Evolutionary conservation across 2,113 vertebrate species (phyloP), one percentile per base, ranked within the genome.

Genomic region (Chionis minor): DNA sequence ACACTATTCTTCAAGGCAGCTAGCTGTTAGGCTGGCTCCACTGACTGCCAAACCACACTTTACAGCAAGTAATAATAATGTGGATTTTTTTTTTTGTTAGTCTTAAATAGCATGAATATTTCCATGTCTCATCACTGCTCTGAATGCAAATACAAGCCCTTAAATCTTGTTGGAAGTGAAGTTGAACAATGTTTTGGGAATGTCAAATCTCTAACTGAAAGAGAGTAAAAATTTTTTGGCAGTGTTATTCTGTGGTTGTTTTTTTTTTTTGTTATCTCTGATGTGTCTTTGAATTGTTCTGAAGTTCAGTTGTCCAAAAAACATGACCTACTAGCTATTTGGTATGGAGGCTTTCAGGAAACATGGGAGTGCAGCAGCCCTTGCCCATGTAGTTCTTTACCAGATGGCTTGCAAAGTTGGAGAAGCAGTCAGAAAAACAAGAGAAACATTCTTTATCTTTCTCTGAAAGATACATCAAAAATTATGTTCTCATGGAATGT

Each of bases 341-440:
- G 14, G 4, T 40, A 56, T n/a, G 24, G 20, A 56, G 32, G 30
- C 32, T 78, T 87, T 72, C 8, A 11, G 63, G 56, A 77, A 90
- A 71, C 6, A 8, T 14, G 18, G 17, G 30, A 42, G 19, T 22
- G 13, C 30, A 42, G 30, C 12, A 58, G 30, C 9, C 12, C 44
- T 69, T 79, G 49, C 21, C 19, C 0, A 0, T 0, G 0, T 55
- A 78, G 11, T n/a, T 62, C 17, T 45, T 83, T 51, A 32, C 28
- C 13, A 19, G 10, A 42, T 26, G 4, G 13, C 9, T 54, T 65
- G 33, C 13, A 58, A 70, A 81, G 24, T 10, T 54, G 15, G 38
- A 10, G 38, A 81, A 92, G 22, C 14, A 30, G 33, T 52, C 73
- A 70, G 38, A 74, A 63, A 63, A 84, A 3, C 33, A 65, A 65